These are phyloP conservation scores for Drosophila tsacasi DNA, from an alignment of 1,140 invertebrate species.

Conservation along the genomic window DNA sequence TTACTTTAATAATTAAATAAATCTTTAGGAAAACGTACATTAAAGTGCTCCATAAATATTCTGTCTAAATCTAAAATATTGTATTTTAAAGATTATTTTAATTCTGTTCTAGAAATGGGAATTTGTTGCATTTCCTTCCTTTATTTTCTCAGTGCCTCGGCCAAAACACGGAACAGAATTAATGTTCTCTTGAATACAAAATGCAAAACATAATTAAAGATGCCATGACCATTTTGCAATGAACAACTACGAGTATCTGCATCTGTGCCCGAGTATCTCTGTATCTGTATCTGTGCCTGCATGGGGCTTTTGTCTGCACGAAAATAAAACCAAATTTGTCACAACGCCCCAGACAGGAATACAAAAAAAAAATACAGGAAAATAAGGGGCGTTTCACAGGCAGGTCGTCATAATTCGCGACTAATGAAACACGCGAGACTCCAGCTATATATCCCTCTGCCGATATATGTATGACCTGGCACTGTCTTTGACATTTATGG, in stretches of 20 bases:
- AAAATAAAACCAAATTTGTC: constrained; percentile 80
- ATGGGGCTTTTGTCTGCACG: constrained; percentile 60
- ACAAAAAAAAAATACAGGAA: neutral
- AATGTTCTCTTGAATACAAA: constrained; percentile 61
- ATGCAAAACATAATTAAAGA: constrained; percentile 80
- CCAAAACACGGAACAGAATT: constrained; percentile 62
- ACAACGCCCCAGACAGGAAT: constrained; percentile 44
- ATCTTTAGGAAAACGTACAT: neutral
- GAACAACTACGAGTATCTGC: constrained; percentile 19
- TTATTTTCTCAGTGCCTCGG: constrained; percentile 28
- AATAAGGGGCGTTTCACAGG: neutral
- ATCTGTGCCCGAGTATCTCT: constrained; percentile 8
- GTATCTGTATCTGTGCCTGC: constrained; percentile 36
- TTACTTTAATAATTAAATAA: neutral
- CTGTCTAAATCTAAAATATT: too few relatives aligned
- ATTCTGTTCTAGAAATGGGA: neutral
- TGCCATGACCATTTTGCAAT: constrained; percentile 66
- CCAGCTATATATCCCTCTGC: constrained; percentile 1
- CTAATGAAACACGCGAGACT: constrained; percentile 73
- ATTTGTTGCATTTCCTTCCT: fast-evolving
- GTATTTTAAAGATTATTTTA: neutral
- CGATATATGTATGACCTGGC: constrained; percentile 40
- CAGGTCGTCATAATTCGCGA: constrained; percentile 73
- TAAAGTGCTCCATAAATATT: neutral
- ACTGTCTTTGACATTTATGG: constrained; percentile 75